Evolutionary conservation across 2,113 vertebrate species (phyloP).

Genomic region (Platycercus adscitus): DNA sequence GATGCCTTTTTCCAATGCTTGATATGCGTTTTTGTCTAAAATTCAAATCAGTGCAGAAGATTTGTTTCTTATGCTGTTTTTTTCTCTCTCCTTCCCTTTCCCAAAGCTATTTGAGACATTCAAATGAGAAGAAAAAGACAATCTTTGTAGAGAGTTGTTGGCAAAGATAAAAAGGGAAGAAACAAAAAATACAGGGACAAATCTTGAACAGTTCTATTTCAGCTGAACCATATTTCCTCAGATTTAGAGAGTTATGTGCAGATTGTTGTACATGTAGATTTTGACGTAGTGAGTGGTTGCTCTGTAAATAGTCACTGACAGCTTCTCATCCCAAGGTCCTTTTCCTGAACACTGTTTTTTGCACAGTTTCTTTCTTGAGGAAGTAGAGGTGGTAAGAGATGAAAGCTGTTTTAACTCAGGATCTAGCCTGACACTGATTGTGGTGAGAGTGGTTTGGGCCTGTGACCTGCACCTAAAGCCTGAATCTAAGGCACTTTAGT

Average conservation of each 20-base stretch:
- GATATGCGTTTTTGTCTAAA: background rate
- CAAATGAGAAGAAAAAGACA: background rate
- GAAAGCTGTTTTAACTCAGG: background rate
- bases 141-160: background rate
- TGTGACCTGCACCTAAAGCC: background rate
- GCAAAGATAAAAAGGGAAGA: background rate
- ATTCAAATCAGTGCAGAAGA: background rate
- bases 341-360: background rate
- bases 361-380: background rate
- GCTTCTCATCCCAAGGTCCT: background rate
- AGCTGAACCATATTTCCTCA: background rate
- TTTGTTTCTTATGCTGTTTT: background rate
- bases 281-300: background rate
- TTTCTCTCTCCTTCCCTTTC: background rate
- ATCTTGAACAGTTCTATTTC: background rate
- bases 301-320: background rate
- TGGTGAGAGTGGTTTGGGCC: background rate
- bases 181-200: background rate
- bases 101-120: background rate
- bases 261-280: background rate
- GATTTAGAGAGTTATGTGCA: background rate
- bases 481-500: background rate
- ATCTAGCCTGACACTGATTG: background rate
- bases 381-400: background rate
- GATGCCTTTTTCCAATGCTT: background rate